Evolutionary conservation across 2,797 vertebrate genomes (phyloP).

Genomic region (Anabas testudineus): DNA sequence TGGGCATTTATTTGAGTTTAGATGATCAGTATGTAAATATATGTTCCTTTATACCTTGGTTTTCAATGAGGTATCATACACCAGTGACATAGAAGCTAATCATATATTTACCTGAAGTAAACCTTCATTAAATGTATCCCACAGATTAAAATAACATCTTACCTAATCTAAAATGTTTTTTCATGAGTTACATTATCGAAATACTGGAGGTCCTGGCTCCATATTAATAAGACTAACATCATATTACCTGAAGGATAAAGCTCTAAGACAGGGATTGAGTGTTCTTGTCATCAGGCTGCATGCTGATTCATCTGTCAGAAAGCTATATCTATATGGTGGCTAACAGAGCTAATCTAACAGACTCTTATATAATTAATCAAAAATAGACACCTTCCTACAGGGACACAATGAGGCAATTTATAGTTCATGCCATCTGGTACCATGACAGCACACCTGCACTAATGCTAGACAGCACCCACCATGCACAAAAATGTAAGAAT

Average conservation of each 20-base stretch:
- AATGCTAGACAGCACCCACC: conserved; percentile 38
- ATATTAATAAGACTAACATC: conserved; percentile 17
- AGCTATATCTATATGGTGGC: conserved; percentile 41
- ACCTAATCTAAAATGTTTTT: too few species aligned
- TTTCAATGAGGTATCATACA: too few species aligned
- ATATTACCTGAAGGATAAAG: conserved; percentile 5
- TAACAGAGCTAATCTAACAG: conserved; percentile 62
- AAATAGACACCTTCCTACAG: conserved; percentile 68
- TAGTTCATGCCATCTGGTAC: conserved; percentile 77
- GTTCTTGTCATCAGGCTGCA: conserved; percentile 46
- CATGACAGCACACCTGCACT: conserved; percentile 75
- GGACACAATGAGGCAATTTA: conserved; percentile 77
- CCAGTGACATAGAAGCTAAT: too few species aligned
- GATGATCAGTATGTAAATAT: too few species aligned
- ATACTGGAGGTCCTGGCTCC: too few species aligned
- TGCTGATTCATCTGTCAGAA: conserved; percentile 62
- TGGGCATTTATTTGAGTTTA: too few species aligned
- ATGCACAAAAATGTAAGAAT: conserved; percentile 28
- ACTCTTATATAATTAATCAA: conserved; percentile 77
- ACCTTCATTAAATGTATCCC: too few species aligned
- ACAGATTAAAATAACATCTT: too few species aligned
- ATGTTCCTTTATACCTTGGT: too few species aligned
- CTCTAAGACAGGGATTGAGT: conserved; percentile 31
- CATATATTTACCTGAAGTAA: too few species aligned
- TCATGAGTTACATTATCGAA: too few species aligned